Evolutionary conservation across 2,888 invertebrate genomes (phyloP), one percentile per base, ranked within the genome.

Genomic region (Xestia c-nigrum): DNA sequence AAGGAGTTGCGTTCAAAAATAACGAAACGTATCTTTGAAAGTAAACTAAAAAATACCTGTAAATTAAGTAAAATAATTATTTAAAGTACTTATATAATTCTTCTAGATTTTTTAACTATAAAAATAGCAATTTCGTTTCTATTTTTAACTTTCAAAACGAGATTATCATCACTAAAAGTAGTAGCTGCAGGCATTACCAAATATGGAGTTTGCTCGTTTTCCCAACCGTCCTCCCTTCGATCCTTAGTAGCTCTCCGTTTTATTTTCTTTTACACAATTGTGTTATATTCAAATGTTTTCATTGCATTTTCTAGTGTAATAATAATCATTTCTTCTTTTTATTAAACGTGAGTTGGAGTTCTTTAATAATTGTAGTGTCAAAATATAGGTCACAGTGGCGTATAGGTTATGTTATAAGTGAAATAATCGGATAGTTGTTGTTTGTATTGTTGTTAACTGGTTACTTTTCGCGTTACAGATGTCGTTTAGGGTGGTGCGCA

Each of bases 401-500:
- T 94, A 92, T 94, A 96, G 97, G 97, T 97, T 97, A 97, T 96
- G 96, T 95, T 95, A 88, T 91, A 93, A 88, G 93, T 94, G 92
- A 92, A 94, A 93, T 94, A 92, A 91, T 92, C 93, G 81, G 84
- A 87, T 81, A 91, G 89, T 89, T 92, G 89, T 93, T 93, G 92
- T 93, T 91, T 92, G 93, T 93, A 92, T 93, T 93, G 88, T 93
- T 92, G 91, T 92, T 94, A 94, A 94, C 92, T 90, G 91, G 90
- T 38, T 78, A 78, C 80, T 89, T 94, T 94, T 94, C 95, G 92
- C 91, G 93, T 97, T 96, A 91, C 95, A 98, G 97, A 99, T 99
- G 99, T 99, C 99, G 97, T 99, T 99, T 97, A 98, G 99, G 96
- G 99, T 99, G 96, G 99, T 99, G 91, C 98, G 99, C 97, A 98